These are phyloP conservation scores for Pseudochirops corinnae DNA, from an alignment of 2,797 vertebrate genomes.

Conservation along the genomic window DNA sequence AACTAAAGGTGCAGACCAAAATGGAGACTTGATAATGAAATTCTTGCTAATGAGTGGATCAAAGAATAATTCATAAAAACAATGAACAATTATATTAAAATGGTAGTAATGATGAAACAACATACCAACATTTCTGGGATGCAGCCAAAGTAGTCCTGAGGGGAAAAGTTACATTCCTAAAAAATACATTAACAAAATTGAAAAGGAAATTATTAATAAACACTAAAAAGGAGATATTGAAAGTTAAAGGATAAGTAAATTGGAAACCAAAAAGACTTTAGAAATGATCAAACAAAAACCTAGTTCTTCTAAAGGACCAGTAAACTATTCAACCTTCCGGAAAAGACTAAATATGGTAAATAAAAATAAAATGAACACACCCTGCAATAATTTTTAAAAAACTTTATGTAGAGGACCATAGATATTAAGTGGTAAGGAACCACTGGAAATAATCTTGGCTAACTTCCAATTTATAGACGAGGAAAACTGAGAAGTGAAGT, in stretches of 20 bases:
- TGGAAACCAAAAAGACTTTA: background rate
- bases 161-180: background rate
- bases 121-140: background rate
- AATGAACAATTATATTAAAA: background rate
- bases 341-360: background rate
- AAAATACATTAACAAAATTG: background rate
- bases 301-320: background rate
- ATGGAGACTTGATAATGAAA: background rate
- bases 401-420: background rate
- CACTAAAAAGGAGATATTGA: background rate
- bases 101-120: background rate
- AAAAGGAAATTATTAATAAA: background rate
- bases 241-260: background rate
- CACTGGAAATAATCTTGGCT: background rate
- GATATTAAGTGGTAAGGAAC: background rate
- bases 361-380: background rate
- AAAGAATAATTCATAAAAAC: background rate
- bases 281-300: background rate
- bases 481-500: background rate
- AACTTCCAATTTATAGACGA: background rate
- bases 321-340: background rate
- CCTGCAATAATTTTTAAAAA: background rate
- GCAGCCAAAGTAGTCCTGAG: background rate
- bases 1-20: background rate
- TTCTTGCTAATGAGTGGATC: background rate